Evolutionary conservation across 2,888 invertebrate species (phyloP).

Genomic region (Galerucella pusilla): DNA sequence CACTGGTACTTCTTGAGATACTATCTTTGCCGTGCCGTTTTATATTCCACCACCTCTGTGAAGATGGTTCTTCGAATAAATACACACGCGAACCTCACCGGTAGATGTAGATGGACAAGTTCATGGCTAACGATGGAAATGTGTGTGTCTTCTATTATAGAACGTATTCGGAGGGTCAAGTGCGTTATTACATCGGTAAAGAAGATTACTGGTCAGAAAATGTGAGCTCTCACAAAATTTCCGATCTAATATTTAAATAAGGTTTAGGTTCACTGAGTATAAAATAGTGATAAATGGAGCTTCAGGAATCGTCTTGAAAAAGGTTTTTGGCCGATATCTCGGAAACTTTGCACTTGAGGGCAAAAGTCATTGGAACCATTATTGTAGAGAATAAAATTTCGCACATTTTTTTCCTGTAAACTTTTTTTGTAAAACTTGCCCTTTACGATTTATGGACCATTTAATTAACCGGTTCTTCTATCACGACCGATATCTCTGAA

Average conservation of each 20-base stretch:
- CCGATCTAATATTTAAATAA: too few species aligned
- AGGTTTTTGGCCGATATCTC: too few species aligned
- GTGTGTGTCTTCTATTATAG: background rate
- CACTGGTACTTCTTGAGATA: conserved; percentile 44
- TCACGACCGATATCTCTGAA: too few species aligned
- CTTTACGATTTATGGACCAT: too few species aligned
- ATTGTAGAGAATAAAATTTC: too few species aligned
- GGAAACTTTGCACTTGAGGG: too few species aligned
- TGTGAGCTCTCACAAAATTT: background rate
- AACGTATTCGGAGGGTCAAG: conserved; percentile 28
- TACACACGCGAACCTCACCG: conserved; percentile 14
- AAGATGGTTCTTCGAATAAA: conserved; percentile 30
- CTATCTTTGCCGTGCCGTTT: conserved; percentile 42
- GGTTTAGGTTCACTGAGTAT: too few species aligned
- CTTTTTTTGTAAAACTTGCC: too few species aligned
- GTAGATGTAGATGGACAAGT: conserved; percentile 16
- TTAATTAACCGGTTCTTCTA: too few species aligned
- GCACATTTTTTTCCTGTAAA: too few species aligned
- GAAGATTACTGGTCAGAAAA: conserved; percentile 16
- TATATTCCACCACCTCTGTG: conserved; percentile 53
- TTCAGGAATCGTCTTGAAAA: background rate
- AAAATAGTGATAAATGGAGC: too few species aligned
- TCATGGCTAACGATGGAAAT: conserved; percentile 21
- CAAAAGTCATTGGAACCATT: too few species aligned
- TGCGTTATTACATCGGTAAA: conserved; percentile 18